A percentile compares a stretch with the other conserved stretches of the same genome.
These are phyloP conservation scores for Noctua janthina DNA, from an alignment of 2,888 invertebrate genomes.

Conservation along the genomic window DNA sequence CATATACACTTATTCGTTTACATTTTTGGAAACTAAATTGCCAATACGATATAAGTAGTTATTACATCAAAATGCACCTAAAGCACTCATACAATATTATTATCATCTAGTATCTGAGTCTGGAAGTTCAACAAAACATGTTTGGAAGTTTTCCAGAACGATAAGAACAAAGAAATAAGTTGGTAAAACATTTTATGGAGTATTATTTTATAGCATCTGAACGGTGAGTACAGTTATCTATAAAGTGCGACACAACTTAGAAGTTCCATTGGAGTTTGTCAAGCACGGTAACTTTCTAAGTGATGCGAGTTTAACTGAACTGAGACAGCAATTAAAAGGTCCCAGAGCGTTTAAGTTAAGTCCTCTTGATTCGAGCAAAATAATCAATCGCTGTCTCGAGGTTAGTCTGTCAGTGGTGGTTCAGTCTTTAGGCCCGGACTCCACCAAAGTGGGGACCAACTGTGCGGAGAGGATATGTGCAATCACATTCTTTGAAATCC, in stretches of 20 bases:
- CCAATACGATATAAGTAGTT: neutral
- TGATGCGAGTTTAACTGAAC: neutral
- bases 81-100: neutral
- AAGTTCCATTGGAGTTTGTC: neutral
- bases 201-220: neutral
- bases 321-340: neutral
- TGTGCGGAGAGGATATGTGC: neutral
- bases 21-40: neutral
- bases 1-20: neutral
- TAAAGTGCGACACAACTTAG: too few species aligned
- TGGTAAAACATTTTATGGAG: neutral
- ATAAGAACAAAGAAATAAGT: neutral
- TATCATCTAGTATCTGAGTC: neutral
- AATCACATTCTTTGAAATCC: too few species aligned
- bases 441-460: too few species aligned
- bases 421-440: too few species aligned
- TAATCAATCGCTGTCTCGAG: neutral
- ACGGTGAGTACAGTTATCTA: neutral
- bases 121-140: neutral
- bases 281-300: conserved; percentile 3
- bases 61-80: neutral
- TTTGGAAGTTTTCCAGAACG: conserved; percentile 3
- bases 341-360: neutral
- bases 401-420: too few species aligned
- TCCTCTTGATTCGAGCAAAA: neutral